These are phyloP conservation scores for Nettapus auritus DNA, from an alignment of 2,113 vertebrate genomes.

Conservation along the genomic window DNA sequence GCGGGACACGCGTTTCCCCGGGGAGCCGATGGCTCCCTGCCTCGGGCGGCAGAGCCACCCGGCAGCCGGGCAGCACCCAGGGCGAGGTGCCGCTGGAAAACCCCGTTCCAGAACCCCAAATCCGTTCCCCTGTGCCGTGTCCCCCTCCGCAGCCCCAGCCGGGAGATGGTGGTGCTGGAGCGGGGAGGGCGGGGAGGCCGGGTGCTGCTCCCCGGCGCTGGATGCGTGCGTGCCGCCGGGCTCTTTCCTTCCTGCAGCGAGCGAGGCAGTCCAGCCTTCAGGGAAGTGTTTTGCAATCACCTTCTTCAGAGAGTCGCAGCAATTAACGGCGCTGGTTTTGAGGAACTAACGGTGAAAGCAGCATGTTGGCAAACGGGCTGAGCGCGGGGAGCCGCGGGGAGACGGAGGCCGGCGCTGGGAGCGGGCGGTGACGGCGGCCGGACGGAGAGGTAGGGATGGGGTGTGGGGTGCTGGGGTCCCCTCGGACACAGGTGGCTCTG, in stretches of 20 bases:
- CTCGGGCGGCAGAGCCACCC: rapidly evolving
- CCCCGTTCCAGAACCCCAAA: rapidly evolving
- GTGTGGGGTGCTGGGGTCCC: rapidly evolving
- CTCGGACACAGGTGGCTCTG: neutral
- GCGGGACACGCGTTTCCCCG: rapidly evolving
- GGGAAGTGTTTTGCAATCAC: constrained; percentile 75
- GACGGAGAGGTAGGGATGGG: neutral
- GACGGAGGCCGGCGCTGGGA: rapidly evolving
- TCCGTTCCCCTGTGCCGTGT: neutral
- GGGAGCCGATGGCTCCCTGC: neutral
- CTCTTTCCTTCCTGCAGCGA: constrained; percentile 33
- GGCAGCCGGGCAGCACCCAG: rapidly evolving
- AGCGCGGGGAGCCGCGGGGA: neutral
- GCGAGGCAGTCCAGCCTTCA: constrained; percentile 29
- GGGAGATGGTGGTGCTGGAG: neutral
- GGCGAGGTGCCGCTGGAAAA: neutral
- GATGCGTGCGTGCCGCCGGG: neutral
- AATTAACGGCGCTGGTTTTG: constrained; percentile 69
- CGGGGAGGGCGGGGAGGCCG: neutral
- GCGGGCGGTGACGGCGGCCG: neutral
- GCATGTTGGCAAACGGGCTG: constrained; percentile 8
- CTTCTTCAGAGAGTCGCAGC: constrained; percentile 61
- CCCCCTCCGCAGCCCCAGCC: neutral
- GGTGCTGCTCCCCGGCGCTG: neutral
- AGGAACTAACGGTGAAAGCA: constrained; percentile 59